Evolutionary conservation across 2,113 vertebrate species (phyloP).

Genomic region (Stigmatopora argus): DNA sequence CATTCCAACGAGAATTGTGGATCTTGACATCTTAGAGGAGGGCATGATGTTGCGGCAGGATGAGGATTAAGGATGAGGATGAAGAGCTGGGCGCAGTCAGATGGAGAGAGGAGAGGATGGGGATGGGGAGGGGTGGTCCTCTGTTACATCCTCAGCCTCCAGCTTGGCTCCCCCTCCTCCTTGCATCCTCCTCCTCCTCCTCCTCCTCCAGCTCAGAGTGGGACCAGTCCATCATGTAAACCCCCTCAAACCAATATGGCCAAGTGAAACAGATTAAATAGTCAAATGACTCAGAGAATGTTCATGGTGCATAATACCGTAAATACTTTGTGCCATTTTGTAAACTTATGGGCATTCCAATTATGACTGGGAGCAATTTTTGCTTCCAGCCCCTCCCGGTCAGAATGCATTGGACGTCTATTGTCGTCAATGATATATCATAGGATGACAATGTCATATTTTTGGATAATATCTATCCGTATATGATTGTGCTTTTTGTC

Average conservation of each 20-base stretch:
- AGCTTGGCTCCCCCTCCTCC: slow-evolving; percentile 37
- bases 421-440: too few relatives aligned
- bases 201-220: slow-evolving; percentile 13
- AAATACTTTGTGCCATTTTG: too few relatives aligned
- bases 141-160: slow-evolving; percentile 49
- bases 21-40: slow-evolving; percentile 19
- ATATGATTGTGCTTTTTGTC: neutral
- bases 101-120: slow-evolving; percentile 44
- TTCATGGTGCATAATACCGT: neutral
- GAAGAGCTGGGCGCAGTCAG: slow-evolving; percentile 54
- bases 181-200: slow-evolving; percentile 32
- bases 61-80: slow-evolving; percentile 43
- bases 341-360: too few relatives aligned
- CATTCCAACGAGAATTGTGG: slow-evolving; percentile 37
- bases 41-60: slow-evolving; percentile 24
- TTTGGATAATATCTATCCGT: neutral
- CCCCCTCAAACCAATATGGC: neutral
- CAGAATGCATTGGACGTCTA: too few relatives aligned
- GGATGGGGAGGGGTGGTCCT: slow-evolving; percentile 41
- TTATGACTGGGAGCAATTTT: too few relatives aligned
- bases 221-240: neutral
- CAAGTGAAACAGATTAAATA: neutral
- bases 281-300: neutral
- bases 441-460: too few relatives aligned
- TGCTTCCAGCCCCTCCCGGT: too few relatives aligned